Evolutionary conservation across 2,797 vertebrate genomes (phyloP), one percentile per base, ranked within the genome.

Genomic region (Hyperoplus immaculatus): DNA sequence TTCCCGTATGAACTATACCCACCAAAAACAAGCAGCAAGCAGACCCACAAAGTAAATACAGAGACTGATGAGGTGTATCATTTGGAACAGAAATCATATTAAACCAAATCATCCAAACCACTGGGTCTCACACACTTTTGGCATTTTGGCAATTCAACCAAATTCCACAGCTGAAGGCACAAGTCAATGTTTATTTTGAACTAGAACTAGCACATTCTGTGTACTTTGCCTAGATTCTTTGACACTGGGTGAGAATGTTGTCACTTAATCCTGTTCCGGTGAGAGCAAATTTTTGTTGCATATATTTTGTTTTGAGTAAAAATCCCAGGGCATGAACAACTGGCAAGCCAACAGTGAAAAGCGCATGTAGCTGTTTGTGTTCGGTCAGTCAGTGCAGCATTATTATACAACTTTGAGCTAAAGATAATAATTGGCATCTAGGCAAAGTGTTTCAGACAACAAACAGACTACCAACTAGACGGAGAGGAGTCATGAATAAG

Each of bases 1-100:
- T 81, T 43, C 81, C 9, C 77, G 65, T 50, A 12, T 81, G 72
- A 76, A 65, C 38, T 10, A 29, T 29, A 41, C 18, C 12, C 41
- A 4, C 57, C 74, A 82, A 77, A 90, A 64, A 73, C 79, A 78
- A 64, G 63, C 82, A 70, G 68, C 73, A 84, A 85, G 81, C 76
- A 65, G 55, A 60, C 16, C 51, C 63, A n/a, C 54, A 80, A 67
- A 82, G 60, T 82, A 72, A 79, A 81, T 77, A 79, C 38, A 80
- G 60, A 63, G 60, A 60, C 64, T 69, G 63, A 68, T 82, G 71
- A 82, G 46, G 69, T 83, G 77, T 73, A 72, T 38, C 83, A 79
- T 70, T 72, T 61, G 11, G 64, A 56, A 67, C 54, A 36, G 55
- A 79, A 64, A 61, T 38, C 68, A 69, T 56, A 60, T 60, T 41